These are phyloP conservation scores for Callinectes sapidus DNA, from an alignment of 2,888 invertebrate species.

Conservation along the genomic window DNA sequence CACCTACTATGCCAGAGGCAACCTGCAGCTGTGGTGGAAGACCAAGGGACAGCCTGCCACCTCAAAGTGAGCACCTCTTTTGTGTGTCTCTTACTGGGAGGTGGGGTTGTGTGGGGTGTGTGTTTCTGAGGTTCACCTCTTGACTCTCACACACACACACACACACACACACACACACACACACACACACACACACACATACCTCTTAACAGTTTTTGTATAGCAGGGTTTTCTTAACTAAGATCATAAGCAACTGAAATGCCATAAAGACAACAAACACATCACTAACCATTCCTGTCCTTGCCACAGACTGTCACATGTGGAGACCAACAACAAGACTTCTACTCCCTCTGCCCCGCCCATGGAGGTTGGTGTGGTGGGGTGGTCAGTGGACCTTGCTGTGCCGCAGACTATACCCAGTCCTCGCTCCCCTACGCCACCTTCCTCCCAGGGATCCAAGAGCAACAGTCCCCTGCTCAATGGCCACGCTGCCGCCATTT, in stretches of 20 bases:
- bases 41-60: slow-evolving; percentile 72
- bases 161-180: too few species aligned
- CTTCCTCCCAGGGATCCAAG: slow-evolving; percentile 71
- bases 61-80: slow-evolving; percentile 69
- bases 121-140: neutral
- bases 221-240: neutral
- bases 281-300: neutral
- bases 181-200: too few species aligned
- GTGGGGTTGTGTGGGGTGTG: neutral
- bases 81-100: neutral
- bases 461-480: slow-evolving; percentile 72
- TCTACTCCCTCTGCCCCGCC: slow-evolving; percentile 50
- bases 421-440: slow-evolving; percentile 64
- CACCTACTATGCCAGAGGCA: slow-evolving; percentile 85
- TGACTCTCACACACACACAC: too few species aligned
- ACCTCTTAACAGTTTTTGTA: too few species aligned
- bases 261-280: neutral
- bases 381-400: slow-evolving; percentile 44
- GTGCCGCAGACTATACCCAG: slow-evolving; percentile 34
- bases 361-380: slow-evolving; percentile 56
- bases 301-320: slow-evolving; percentile 53
- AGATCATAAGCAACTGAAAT: neutral
- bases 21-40: slow-evolving; percentile 80
- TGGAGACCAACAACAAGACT: slow-evolving; percentile 42
- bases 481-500: slow-evolving; percentile 56